Evolutionary conservation across 2,888 invertebrate genomes (phyloP).

Genomic region (Aporophyla lueneburgensis): DNA sequence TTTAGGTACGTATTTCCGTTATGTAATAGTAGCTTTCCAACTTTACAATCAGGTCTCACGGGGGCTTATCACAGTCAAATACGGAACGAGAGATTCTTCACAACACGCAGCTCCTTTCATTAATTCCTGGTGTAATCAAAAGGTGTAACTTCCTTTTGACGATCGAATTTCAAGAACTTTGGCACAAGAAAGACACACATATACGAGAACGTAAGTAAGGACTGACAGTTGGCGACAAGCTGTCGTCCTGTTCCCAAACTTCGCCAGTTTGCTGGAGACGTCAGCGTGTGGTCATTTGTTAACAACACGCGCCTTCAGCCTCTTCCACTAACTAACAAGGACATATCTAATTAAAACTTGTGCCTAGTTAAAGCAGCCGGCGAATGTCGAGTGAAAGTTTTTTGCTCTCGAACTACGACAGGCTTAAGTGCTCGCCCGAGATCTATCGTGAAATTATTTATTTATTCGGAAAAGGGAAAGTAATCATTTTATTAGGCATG

Average conservation of each 20-base stretch:
- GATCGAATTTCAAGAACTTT: slow-evolving; percentile 13
- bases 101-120: background rate
- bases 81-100: background rate
- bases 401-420: slow-evolving; percentile 61
- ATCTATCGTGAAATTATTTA: slow-evolving; percentile 33
- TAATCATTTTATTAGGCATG: background rate
- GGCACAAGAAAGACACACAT: slow-evolving; percentile 14
- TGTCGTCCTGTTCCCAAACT: slow-evolving; percentile 46
- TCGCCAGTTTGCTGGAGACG: slow-evolving; percentile 42
- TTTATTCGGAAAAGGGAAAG: slow-evolving; percentile 3
- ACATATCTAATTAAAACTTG: slow-evolving; percentile 80
- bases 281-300: slow-evolving; percentile 61
- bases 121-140: slow-evolving; percentile 1
- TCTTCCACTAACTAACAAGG: slow-evolving; percentile 70
- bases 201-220: background rate
- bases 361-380: slow-evolving; percentile 65
- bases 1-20: slow-evolving; percentile 5
- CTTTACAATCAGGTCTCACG: slow-evolving; percentile 25
- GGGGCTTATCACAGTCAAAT: slow-evolving; percentile 16
- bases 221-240: slow-evolving; percentile 37
- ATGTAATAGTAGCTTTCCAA: background rate
- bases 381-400: slow-evolving; percentile 69
- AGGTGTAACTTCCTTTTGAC: slow-evolving; percentile 18
- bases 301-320: slow-evolving; percentile 64
- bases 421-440: slow-evolving; percentile 30